These are phyloP conservation scores for Megamerina dolium DNA, from an alignment of 2,888 invertebrate species.

Conservation along the genomic window DNA sequence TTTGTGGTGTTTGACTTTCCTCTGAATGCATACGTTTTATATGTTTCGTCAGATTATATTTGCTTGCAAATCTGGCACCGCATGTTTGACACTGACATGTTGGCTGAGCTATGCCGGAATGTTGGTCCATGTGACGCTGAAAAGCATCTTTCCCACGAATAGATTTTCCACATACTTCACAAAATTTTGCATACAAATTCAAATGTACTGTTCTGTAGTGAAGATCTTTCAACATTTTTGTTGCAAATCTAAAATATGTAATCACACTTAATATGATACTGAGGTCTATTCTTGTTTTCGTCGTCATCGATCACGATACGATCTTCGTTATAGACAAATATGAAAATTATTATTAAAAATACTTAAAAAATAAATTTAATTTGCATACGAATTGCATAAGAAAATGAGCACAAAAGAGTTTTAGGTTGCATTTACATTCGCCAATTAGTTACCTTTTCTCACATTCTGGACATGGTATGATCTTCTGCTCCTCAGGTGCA, in stretches of 20 bases:
- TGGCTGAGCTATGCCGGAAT: slow-evolving; percentile 33
- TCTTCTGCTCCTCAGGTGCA: slow-evolving; percentile 38
- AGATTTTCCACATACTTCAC: too few relatives aligned
- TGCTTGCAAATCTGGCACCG: slow-evolving; percentile 34
- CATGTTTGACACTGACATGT: slow-evolving; percentile 39
- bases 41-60: slow-evolving; percentile 40
- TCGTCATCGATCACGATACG: too few relatives aligned
- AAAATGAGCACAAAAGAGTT: too few relatives aligned
- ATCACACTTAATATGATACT: too few relatives aligned
- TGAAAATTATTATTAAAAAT: too few relatives aligned
- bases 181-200: slow-evolving; percentile 39
- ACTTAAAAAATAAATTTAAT: too few relatives aligned
- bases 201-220: slow-evolving; percentile 39
- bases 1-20: slow-evolving; percentile 34
- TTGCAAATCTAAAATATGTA: slow-evolving; percentile 42
- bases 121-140: slow-evolving; percentile 39
- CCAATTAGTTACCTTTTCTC: slow-evolving; percentile 20
- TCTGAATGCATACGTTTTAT: slow-evolving; percentile 40
- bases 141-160: slow-evolving; percentile 36
- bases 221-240: slow-evolving; percentile 34
- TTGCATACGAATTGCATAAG: too few relatives aligned
- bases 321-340: too few relatives aligned
- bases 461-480: slow-evolving; percentile 34
- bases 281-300: too few relatives aligned
- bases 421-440: too few relatives aligned